Conservation (phyloP, 2,113 vertebrate species). For the Ramphastos sulfuratus region DNA sequence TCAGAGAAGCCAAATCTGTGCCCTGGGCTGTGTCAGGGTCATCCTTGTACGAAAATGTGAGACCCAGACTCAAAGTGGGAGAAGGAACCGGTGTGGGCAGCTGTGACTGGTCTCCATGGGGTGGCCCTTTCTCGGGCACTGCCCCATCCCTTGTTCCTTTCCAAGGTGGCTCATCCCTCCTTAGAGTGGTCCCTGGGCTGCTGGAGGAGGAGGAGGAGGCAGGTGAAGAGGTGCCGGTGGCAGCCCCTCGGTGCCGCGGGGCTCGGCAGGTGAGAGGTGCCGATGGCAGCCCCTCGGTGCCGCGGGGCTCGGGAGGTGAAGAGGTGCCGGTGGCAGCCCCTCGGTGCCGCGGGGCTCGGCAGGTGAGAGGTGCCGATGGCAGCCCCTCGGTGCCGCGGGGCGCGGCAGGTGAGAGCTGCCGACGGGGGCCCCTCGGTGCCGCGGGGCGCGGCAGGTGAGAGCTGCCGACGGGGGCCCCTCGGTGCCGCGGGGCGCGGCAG, state of each 20-base stretch:
- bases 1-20: background rate
- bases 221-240: background rate
- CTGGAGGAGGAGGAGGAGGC: background rate
- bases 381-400: background rate
- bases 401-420: background rate
- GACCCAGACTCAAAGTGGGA: too few relatives aligned
- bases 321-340: background rate
- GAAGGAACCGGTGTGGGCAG: background rate
- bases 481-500: background rate
- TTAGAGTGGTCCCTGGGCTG: too few relatives aligned
- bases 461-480: background rate
- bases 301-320: background rate
- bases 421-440: background rate
- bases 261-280: background rate
- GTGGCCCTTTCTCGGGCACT: too few relatives aligned
- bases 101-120: background rate
- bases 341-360: background rate
- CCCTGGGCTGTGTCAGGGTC: accelerated
- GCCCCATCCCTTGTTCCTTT: background rate
- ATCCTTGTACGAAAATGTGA: accelerated
- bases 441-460: background rate
- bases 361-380: too few relatives aligned
- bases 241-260: background rate
- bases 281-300: background rate
- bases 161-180: background rate